Base-by-base conservation (phyloP, 1,140 invertebrate genomes). In the Leptinotarsa defecta region DNA sequence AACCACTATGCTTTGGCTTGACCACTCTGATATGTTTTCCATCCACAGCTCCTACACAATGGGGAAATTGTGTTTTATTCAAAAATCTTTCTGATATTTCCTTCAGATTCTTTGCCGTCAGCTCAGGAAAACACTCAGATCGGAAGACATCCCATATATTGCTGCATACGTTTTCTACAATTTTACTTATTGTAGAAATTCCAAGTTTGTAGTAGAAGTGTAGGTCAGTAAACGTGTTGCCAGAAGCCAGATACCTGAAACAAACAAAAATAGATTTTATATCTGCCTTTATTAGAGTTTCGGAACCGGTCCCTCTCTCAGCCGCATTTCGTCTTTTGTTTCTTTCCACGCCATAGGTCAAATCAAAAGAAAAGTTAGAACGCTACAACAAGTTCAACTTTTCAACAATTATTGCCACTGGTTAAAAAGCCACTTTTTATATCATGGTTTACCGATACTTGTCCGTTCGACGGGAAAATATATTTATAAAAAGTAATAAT, bases 11-110 rank as follows among this genome's bases (percentile, higher is more conserved):
- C 20, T 48, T 20, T 3, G 73, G 73, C 13, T 17, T 19, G 13
- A 70, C 20, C 24, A 74, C 72, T 70, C 64, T 74, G 34, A 74
- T 74, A 48, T 74, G 73, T 48, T 74, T 74, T 22, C 65, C 67
- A 57, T 74, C 73, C 15, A 74, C 43, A 27, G 24, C 19, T 19
- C 73, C 73, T n/a, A 74, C 27, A 19, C 68, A 69, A 19, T 69
- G 4, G 24, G 24, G 24, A 49, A 69, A 67, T 84, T 80, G 48
- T 48, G 72, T 48, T n/a, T 67, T 34, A n/a, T 20, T 62, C 48
- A 63, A 24, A 64, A 73, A 73, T 63, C 43, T 34, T 4, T 34
- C 22, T 13, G 17, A 13, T 65, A 19, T 65, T 24, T 65, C 5
- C 22, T n/a, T n/a, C 64, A 15, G 22, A n/a, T 19, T 13, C 13